Conservation (phyloP, 2,797 vertebrate species). For the Nyctalus aviator region DNA sequence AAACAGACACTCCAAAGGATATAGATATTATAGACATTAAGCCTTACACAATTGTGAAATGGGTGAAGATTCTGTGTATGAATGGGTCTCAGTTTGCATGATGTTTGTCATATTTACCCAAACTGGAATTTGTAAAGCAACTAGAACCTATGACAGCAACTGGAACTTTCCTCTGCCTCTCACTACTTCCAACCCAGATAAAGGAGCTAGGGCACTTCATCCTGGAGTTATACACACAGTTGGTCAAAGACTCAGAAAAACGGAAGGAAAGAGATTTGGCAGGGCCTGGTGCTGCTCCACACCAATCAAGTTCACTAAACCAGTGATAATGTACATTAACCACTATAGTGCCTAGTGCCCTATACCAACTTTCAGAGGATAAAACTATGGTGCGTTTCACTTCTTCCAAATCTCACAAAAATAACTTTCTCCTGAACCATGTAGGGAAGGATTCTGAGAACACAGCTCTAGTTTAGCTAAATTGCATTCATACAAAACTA, state of each 20-base stretch:
- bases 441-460: not conserved
- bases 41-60: not conserved
- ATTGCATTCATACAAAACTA: not conserved
- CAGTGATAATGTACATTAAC: not conserved
- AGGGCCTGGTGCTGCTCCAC: not conserved
- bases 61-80: not conserved
- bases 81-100: not conserved
- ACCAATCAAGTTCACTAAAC: not conserved
- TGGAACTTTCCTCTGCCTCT: not conserved
- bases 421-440: not conserved
- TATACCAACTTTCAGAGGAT: not conserved
- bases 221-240: accelerated
- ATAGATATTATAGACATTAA: not conserved
- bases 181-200: not conserved
- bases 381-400: not conserved
- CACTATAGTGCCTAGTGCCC: not conserved
- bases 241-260: not conserved
- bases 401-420: not conserved
- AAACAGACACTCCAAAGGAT: not conserved
- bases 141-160: not conserved
- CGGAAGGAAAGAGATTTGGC: not conserved
- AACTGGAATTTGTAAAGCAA: not conserved
- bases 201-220: not conserved
- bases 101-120: not conserved
- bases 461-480: not conserved